These are phyloP conservation scores for Asarcornis scutulata DNA, from an alignment of 2,113 vertebrate genomes.

Conservation along the genomic window DNA sequence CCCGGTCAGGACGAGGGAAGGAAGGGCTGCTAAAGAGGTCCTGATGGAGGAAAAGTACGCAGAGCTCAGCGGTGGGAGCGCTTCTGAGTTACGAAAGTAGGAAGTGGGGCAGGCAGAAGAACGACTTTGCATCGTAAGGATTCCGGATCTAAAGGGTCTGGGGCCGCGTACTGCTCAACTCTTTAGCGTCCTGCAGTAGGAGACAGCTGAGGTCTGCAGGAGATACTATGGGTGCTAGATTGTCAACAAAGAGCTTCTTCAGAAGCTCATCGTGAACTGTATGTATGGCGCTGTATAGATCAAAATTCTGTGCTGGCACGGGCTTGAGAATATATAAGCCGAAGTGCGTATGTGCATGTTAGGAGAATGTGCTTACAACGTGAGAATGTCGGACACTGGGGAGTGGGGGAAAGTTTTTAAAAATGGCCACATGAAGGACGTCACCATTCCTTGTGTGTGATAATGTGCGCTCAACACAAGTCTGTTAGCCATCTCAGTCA, in stretches of 20 bases:
- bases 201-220: not conserved
- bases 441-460: fast-evolving
- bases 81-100: not conserved
- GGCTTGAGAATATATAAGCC: not conserved
- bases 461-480: not conserved
- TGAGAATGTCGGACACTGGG: not conserved
- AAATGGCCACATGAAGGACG: not conserved
- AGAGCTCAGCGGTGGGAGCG: not conserved
- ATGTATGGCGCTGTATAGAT: not conserved
- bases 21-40: not conserved
- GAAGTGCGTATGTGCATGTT: not conserved
- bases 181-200: not conserved
- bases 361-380: not conserved
- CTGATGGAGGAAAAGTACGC: not conserved
- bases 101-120: not conserved
- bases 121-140: not conserved
- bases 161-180: not conserved
- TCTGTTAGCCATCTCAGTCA: not conserved
- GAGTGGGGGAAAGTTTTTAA: not conserved
- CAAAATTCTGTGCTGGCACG: not conserved
- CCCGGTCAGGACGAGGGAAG: not conserved
- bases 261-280: not conserved
- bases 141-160: not conserved
- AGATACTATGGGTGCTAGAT: not conserved
- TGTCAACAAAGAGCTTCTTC: not conserved